Evolutionary conservation across 2,888 invertebrate genomes (phyloP).

Genomic region (Calameuta pallipes): DNA sequence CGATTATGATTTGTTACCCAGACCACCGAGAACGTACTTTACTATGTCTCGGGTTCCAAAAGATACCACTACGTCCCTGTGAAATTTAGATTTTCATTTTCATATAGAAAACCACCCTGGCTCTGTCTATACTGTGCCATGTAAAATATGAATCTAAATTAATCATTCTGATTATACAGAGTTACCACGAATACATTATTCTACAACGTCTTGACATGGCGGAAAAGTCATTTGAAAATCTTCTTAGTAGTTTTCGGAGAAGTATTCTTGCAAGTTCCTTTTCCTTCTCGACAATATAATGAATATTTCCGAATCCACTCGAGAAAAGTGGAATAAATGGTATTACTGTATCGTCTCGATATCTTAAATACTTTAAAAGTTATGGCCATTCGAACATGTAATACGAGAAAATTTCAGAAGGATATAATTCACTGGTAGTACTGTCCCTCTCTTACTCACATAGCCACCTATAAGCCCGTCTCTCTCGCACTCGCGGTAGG

Average conservation of each 20-base stretch:
- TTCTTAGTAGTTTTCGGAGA: not conserved
- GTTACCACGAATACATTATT: no score
- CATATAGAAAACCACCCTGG: no score
- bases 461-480: not conserved
- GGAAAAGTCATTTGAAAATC: not conserved
- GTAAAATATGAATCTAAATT: no score
- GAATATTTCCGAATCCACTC: not conserved
- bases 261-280: not conserved
- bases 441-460: not conserved
- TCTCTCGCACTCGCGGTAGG: not conserved
- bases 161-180: no score
- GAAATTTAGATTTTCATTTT: no score
- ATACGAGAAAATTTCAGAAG: not conserved
- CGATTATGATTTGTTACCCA: conserved; percentile 61
- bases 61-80: not conserved
- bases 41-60: not conserved
- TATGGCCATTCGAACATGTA: not conserved
- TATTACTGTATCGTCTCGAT: not conserved
- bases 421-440: not conserved
- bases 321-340: not conserved
- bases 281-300: not conserved
- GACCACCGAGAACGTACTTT: conserved; percentile 50
- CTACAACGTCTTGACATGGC: not conserved
- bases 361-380: not conserved
- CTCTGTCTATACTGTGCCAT: no score